A percentile compares a stretch with the other conserved stretches of the same genome.
phyloP scores from a whole-genome alignment of 1,140 invertebrate genomes.

The Episyrphus balteatus region DNA sequence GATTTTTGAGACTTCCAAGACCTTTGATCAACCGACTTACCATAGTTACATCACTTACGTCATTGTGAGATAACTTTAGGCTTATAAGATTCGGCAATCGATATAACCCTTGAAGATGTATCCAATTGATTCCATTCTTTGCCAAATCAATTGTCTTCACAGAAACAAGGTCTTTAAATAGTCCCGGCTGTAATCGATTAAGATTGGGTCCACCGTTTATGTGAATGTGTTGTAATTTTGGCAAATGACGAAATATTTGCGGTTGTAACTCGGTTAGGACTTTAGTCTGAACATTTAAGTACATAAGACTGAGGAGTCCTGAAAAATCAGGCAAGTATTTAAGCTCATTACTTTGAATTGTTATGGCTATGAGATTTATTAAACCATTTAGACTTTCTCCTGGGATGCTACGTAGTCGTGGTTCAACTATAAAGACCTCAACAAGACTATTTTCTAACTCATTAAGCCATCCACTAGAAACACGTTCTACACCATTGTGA shows the following conservation, averaged over 20 bases:
- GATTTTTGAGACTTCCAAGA: constrained; percentile 52
- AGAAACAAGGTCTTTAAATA: constrained; percentile 61
- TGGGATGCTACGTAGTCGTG: constrained; percentile 62
- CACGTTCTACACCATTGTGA: constrained; percentile 68
- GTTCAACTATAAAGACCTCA: constrained; percentile 75
- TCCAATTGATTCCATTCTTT: constrained; percentile 62
- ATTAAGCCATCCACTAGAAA: constrained; percentile 68
- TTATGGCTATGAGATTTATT: constrained; percentile 66
- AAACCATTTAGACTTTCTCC: constrained; percentile 63
- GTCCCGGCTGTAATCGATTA: constrained; percentile 53
- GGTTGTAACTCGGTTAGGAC: constrained; percentile 57
- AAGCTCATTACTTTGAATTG: constrained; percentile 60
- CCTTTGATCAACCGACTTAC: constrained; percentile 65
- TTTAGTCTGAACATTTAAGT: constrained; percentile 57
- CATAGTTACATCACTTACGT: constrained; percentile 62
- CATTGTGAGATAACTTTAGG: constrained; percentile 58
- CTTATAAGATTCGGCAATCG: constrained; percentile 59
- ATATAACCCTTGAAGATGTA: constrained; percentile 64
- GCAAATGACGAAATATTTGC: constrained; percentile 58
- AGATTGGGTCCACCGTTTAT: constrained; percentile 57
- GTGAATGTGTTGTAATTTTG: constrained; percentile 61
- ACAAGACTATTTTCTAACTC: constrained; percentile 63
- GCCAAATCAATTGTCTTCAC: constrained; percentile 65
- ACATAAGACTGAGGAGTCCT: constrained; percentile 50
- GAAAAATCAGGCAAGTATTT: constrained; percentile 59